Percentiles rank a stretch among this genome's conserved stretches.
Evolutionary conservation across 2,888 invertebrate genomes (phyloP).

Genomic region (Lamellibrachia columna): DNA sequence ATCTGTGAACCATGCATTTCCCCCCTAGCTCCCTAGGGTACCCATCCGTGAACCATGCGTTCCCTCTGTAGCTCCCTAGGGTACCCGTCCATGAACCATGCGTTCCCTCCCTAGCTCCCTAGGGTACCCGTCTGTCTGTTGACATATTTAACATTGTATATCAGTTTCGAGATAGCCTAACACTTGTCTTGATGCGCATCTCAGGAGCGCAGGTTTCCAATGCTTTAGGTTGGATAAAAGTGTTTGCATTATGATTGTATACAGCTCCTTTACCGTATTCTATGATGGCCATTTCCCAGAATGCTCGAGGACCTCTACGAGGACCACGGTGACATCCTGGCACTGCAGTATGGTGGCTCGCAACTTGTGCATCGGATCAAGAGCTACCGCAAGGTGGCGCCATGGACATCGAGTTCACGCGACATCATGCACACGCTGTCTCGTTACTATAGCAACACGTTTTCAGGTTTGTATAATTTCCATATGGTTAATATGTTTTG

Average conservation of each 20-base stretch:
- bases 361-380: slow-evolving; percentile 92
- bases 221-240: too few relatives aligned
- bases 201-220: too few relatives aligned
- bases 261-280: background rate
- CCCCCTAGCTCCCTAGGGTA: too few relatives aligned
- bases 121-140: too few relatives aligned
- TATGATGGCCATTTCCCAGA: slow-evolving; percentile 62
- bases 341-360: slow-evolving; percentile 97
- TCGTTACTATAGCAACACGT: slow-evolving; percentile 96
- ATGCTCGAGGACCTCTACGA: slow-evolving; percentile 96
- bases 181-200: too few relatives aligned
- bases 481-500: background rate
- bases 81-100: too few relatives aligned
- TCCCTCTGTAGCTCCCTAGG: too few relatives aligned
- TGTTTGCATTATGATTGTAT: background rate
- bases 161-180: too few relatives aligned
- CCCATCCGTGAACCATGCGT: too few relatives aligned
- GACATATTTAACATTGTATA: too few relatives aligned
- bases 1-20: too few relatives aligned
- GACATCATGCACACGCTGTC: slow-evolving; percentile 99
- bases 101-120: too few relatives aligned
- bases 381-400: slow-evolving; percentile 77
- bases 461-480: slow-evolving; percentile 69
- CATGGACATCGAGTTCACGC: slow-evolving; percentile 90
- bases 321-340: slow-evolving; percentile 96